Percentiles rank a stretch among this genome's conserved stretches.
phyloP scores from a whole-genome alignment of 2,888 invertebrate genomes.

The Eristalis arbustorum region DNA sequence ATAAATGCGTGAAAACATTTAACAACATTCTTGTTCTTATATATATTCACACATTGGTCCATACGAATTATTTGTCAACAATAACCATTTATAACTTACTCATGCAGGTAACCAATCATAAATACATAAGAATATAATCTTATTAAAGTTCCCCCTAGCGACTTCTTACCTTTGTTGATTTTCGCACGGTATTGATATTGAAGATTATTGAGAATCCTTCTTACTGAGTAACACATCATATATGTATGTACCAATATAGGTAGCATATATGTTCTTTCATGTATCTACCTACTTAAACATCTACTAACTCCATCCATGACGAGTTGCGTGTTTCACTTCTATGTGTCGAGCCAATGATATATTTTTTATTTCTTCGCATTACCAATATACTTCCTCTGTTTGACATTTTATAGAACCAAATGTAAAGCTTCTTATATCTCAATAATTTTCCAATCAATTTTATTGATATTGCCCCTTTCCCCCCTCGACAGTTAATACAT shows the following conservation, averaged over 20 bases:
- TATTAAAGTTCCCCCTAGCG: slow-evolving; percentile 33
- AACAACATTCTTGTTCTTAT: background rate
- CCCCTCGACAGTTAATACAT: slow-evolving; percentile 43
- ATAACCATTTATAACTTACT: slow-evolving; percentile 15
- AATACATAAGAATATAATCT: slow-evolving; percentile 26
- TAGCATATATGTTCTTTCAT: background rate
- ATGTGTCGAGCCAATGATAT: slow-evolving; percentile 42
- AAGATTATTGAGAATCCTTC: slow-evolving; percentile 48
- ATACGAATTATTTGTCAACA: background rate
- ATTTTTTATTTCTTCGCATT: slow-evolving; percentile 38
- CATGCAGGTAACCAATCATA: background rate
- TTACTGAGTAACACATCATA: slow-evolving; percentile 24
- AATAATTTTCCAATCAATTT: slow-evolving; percentile 62
- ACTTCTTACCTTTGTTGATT: slow-evolving; percentile 29
- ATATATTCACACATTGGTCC: background rate
- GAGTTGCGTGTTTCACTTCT: slow-evolving; percentile 40
- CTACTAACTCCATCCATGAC: background rate
- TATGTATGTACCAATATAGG: slow-evolving; percentile 6
- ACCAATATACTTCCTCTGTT: slow-evolving; percentile 13
- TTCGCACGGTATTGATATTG: slow-evolving; percentile 44
- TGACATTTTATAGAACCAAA: slow-evolving; percentile 36
- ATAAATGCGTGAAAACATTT: background rate
- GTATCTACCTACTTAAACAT: background rate
- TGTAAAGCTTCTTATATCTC: slow-evolving; percentile 57
- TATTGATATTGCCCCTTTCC: slow-evolving; percentile 54